Base-by-base conservation (phyloP, 2,888 invertebrate genomes). In the Adelognathus sp. region DNA sequence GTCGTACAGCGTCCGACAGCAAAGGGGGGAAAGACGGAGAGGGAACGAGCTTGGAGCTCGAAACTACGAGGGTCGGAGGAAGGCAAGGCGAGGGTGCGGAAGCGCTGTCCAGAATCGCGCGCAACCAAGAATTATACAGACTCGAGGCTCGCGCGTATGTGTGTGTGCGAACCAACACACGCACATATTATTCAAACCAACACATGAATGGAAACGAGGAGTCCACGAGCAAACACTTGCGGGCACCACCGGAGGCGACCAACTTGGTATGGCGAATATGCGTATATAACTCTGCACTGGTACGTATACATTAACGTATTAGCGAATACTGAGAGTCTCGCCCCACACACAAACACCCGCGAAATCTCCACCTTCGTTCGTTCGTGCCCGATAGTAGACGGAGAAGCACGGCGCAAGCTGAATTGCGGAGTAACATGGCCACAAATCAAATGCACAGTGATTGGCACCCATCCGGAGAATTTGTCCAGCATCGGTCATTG, bases 61-160 rank as follows among this genome's bases (percentile, higher is more conserved):
- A 46, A 24, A 24, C 46, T 21, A 41, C 24, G 56, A 39, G 52
- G 50, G 36, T 46, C 44, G 7, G 63, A 29, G 36, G 31, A 60
- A 16, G 41, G 52, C 61, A 64, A 73, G 61, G 41, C 44, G 41
- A 60, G 77, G 75, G 69, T 66, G 79, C 70, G 79, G 80, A 81
- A 79, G 70, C 67, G 79, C 78, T 86, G 85, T 86, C 86, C 87
- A 87, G 81, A 71, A 71, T 79, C 60, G 72, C 81, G 77, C 76
- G 61, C 74, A 69, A 52, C 73, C 78, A 75, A 80, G 79, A 79
- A 81, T 80, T 81, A 80, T 76, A 80, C 76, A 69, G 72, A 67
- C 71, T 70, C 72, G 54, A 71, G 70, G 54, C 69, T 46, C 50
- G 31, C 9, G 41, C 36, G 31, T 39, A 21, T 50, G 6, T 21